Conservation (phyloP, 2,797 vertebrate species). For the Helicolenus hilgendorfi region DNA sequence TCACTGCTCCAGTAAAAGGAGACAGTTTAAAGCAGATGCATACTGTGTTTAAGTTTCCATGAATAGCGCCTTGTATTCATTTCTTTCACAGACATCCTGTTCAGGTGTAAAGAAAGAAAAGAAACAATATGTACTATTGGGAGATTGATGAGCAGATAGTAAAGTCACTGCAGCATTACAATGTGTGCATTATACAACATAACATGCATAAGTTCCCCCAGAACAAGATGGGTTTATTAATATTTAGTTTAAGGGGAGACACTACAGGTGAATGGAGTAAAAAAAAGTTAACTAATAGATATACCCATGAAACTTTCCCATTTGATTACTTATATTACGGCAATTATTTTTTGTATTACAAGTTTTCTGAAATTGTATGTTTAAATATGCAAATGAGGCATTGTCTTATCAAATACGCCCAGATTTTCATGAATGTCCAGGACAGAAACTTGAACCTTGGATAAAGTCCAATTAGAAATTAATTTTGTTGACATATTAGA, state of each 20-base stretch:
- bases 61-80: background rate
- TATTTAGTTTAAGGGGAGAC: background rate
- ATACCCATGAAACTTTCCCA: too few species aligned
- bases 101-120: background rate
- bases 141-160: background rate
- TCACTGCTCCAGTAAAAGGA: slow-evolving; percentile 4
- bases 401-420: too few species aligned
- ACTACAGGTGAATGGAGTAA: too few species aligned
- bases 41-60: background rate
- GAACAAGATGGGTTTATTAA: background rate
- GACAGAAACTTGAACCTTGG: too few species aligned
- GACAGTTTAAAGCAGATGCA: background rate
- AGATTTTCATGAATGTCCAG: too few species aligned
- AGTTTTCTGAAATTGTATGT: too few species aligned
- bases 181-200: background rate
- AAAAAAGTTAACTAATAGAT: too few species aligned
- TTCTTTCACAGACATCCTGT: background rate
- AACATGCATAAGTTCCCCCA: background rate
- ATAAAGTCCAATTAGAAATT: too few species aligned
- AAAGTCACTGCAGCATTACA: background rate
- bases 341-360: too few species aligned
- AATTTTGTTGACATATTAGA: too few species aligned
- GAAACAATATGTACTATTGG: background rate
- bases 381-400: too few species aligned
- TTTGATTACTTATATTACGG: too few species aligned